Evolutionary conservation across 2,888 invertebrate genomes (phyloP), one percentile per base, ranked within the genome.

Genomic region (Dolichomitus sp.): DNA sequence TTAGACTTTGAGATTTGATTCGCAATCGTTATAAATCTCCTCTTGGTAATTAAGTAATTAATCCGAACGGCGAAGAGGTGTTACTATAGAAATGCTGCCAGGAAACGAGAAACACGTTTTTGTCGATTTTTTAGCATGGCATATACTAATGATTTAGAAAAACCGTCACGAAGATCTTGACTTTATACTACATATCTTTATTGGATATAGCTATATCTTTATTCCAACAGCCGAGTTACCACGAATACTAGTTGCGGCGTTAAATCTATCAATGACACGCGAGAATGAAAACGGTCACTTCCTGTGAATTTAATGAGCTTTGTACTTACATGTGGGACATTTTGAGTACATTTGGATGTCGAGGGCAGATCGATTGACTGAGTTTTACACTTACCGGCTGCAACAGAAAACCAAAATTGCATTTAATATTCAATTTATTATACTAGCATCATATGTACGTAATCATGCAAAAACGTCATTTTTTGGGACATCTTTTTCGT

Each of bases 381-480:
- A 33, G 11, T 59, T 54, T 66, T 74, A 69, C 81, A 89, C 93
- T 92, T 92, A 93, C 92, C 92, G 92, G 91, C 93, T 93, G 92
- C 81, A 93, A 93, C 86, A 89, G 23, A 89, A 89, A 86, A 82
- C 77, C 52, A 77, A 80, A 27, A 27, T 48, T 9, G 6, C 12
- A 33, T 54, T 72, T 52, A 30, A 57, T 57, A 27, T 14, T 30
- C 27, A 9, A 27, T 54, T 12, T 54, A 14, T 27, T 33, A 33
- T 33, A 33, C 4, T 4, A 33, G 33, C 5, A 33, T 33, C 4
- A 33, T 33, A 33, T 33, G 33, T 33, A 33, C 6, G 37, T 33
- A 33, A 33, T 4, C 4, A 4, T 4, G 4, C 33, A 4, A 33
- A 33, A 33, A 4, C 2, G 23, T 23, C 23, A 2, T 23, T 23